Conservation (phyloP, 2,888 invertebrate genomes). For the Imbricaverruca yamaguchii region DNA sequence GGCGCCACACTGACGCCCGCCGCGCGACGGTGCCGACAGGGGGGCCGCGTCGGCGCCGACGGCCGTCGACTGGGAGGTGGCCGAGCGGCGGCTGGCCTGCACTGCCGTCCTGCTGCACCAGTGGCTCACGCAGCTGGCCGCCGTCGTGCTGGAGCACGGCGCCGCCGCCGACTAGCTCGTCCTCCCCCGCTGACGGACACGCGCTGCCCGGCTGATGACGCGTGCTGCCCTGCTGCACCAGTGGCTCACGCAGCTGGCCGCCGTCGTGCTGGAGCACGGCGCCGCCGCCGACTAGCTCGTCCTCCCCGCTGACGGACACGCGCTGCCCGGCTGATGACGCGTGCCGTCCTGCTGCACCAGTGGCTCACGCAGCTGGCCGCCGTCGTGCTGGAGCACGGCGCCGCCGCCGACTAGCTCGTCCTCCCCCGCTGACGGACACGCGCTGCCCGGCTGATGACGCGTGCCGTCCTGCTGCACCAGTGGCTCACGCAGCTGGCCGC, state of each 20-base stretch:
- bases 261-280: no score
- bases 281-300: no score
- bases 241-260: no score
- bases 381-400: slow-evolving; percentile 84
- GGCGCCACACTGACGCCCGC: no score
- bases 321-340: no score
- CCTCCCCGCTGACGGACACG: no score
- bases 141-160: slow-evolving; percentile 88
- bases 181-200: neutral
- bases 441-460: no score
- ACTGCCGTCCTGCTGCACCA: slow-evolving; percentile 87
- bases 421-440: neutral
- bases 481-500: no score
- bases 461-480: no score
- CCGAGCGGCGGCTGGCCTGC: slow-evolving; percentile 54
- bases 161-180: slow-evolving; percentile 35
- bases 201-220: no score
- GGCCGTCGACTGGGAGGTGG: slow-evolving; percentile 17
- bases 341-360: slow-evolving; percentile 84
- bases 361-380: slow-evolving; percentile 94
- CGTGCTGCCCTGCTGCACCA: no score
- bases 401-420: slow-evolving; percentile 33
- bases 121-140: slow-evolving; percentile 90
- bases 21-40: no score
- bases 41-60: neutral